Conservation (phyloP, 1,140 invertebrate species). For the Diabrotica virgifera region DNA sequence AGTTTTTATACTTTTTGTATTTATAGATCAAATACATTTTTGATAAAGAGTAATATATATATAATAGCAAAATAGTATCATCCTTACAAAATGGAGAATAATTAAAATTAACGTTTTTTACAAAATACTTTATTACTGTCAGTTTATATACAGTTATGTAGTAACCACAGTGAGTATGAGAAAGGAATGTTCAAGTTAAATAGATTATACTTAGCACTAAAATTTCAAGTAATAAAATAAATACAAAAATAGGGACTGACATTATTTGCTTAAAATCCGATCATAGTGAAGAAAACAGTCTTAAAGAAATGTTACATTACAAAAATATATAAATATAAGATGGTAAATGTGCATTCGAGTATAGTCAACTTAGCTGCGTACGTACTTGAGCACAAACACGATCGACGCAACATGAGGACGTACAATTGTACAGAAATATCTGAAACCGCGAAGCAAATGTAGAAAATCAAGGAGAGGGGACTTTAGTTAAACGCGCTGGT, state of each 20-base stretch:
- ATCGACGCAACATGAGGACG: too few relatives aligned
- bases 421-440: neutral
- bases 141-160: constrained; percentile 10
- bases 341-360: constrained; percentile 3
- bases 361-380: constrained; percentile 6
- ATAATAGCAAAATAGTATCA: too few relatives aligned
- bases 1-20: too few relatives aligned
- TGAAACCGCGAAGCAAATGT: constrained; percentile 3
- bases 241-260: constrained; percentile 24
- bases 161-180: constrained; percentile 23
- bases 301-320: constrained; percentile 12
- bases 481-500: neutral
- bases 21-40: too few relatives aligned
- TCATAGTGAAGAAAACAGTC: constrained; percentile 24
- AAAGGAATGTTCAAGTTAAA: constrained; percentile 28
- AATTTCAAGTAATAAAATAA: constrained; percentile 26
- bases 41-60: too few relatives aligned
- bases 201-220: constrained; percentile 18
- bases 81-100: neutral
- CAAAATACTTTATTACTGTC: constrained; percentile 12
- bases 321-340: neutral
- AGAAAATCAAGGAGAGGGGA: too few relatives aligned
- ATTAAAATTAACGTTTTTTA: neutral
- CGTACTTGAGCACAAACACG: neutral
- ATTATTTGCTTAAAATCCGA: constrained; percentile 17